A percentile compares a stretch with the other conserved stretches of the same genome.
Conservation (phyloP, 2,888 invertebrate species). For the Chromoteleia sp. region DNA sequence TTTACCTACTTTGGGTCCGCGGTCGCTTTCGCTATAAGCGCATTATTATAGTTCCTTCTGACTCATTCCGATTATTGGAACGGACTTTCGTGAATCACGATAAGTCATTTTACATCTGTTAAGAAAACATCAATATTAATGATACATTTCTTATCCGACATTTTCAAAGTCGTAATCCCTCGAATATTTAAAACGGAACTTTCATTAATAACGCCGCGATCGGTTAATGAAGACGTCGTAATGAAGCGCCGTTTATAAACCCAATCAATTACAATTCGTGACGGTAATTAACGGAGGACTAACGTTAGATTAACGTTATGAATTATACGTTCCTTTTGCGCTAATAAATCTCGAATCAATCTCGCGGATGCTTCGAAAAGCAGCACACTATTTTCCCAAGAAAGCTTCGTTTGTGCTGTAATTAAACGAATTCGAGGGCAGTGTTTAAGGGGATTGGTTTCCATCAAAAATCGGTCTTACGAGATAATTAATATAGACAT, state of each 20-base stretch:
- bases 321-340: constrained; percentile 16
- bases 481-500: too few relatives aligned
- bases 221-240: constrained; percentile 32
- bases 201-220: constrained; percentile 20
- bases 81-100: constrained; percentile 51
- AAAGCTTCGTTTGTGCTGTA: too few relatives aligned
- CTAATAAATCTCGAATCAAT: constrained; percentile 5
- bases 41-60: constrained; percentile 39
- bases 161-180: neutral
- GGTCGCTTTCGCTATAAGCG: constrained; percentile 54
- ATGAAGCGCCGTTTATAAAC: constrained; percentile 20
- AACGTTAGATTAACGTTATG: constrained; percentile 10
- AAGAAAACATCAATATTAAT: constrained; percentile 36
- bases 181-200: neutral
- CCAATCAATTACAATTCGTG: constrained; percentile 28
- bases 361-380: too few relatives aligned
- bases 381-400: too few relatives aligned
- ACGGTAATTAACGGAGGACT: constrained; percentile 15
- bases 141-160: constrained; percentile 6
- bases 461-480: too few relatives aligned
- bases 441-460: too few relatives aligned
- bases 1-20: constrained; percentile 72
- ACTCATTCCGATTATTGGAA: constrained; percentile 35
- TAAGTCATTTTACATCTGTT: constrained; percentile 31
- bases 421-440: too few relatives aligned